Percentiles rank a stretch among this genome's conserved stretches.
phyloP scores from a whole-genome alignment of 37 sponge, comb jelly and placozoan genomes.

The Theonella swinhoei region DNA sequence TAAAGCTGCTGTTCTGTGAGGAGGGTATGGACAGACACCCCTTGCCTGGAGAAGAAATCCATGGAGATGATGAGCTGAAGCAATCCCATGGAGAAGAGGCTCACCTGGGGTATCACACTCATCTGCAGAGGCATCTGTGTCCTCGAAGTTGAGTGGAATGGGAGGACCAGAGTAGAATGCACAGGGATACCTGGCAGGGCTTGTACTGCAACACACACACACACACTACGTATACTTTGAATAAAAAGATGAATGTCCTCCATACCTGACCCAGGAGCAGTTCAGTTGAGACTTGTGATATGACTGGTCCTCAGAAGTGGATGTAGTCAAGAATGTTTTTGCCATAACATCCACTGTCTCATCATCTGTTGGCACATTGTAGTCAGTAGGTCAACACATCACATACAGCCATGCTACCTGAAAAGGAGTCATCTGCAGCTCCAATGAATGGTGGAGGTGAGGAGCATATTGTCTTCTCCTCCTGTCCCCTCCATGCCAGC shows the following conservation, averaged over 20 bases:
- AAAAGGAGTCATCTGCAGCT: background rate
- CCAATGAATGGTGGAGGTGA: background rate
- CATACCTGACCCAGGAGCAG: conserved; percentile 23
- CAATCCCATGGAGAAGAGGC: too few species aligned
- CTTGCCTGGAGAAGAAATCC: background rate
- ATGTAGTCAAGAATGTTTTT: background rate
- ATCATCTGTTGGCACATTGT: conserved; percentile 4
- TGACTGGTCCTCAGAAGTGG: conserved; percentile 13
- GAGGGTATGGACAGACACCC: background rate
- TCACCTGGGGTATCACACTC: conserved; percentile 15
- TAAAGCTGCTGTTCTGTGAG: conserved; percentile 30
- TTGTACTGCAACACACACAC: conserved; percentile 12
- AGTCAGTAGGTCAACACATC: background rate
- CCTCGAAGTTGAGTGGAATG: conserved; percentile 52
- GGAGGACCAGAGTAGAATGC: conserved; percentile 64
- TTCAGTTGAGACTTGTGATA: conserved; percentile 24
- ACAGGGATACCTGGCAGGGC: conserved; percentile 37
- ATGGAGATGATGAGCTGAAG: too few species aligned
- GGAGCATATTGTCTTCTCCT: background rate
- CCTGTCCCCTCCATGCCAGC: background rate
- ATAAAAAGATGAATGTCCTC: background rate
- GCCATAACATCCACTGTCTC: background rate
- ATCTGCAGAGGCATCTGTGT: conserved; percentile 19
- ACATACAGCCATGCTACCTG: too few species aligned
- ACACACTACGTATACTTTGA: background rate